Evolutionary conservation across 2,888 invertebrate species (phyloP), one percentile per base, ranked within the genome.

Genomic region (Psylliodes chrysocephalus): DNA sequence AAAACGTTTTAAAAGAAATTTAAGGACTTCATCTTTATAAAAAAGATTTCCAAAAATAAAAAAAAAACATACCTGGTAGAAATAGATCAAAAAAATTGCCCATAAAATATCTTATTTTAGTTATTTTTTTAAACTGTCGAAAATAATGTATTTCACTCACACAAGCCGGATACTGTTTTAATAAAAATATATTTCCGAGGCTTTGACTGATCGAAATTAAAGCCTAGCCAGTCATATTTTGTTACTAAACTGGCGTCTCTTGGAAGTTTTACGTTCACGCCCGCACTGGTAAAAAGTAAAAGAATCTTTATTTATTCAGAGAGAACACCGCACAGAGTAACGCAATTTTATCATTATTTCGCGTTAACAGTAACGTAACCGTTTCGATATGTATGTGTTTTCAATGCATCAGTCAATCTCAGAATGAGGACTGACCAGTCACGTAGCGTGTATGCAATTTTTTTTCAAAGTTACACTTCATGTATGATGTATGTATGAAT

Each of bases 361-460:
- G 38, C 15, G 2, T 40, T 42, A 42, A 42, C 42, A 12, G 18
- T 42, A 42, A 42, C 42, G 42, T 40, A 40, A 40, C 14, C 12
- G 42, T 42, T n/a, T 42, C 42, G 42, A 42, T 42, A 42, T 5
- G 33, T 38, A 10, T 10, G n/a, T 3, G 14, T 35, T n/a, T 35
- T 35, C 35, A 35, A 35, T 42, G 42, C 17, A 38, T 38, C 38
- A 38, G 15, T 38, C 38, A 38, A 38, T 15, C 38, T 38, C 15
- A 18, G 42, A 42, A 10, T 18, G 18, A 15, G 17, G 18, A 42
- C 42, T 42, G 42, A 42, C 42, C 18, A 14, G 30, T 30, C 15
- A 15, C 38, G 38, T 14, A 14, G 14, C 38, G 14, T 38, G 42
- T 42, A 10, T 42, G 42, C 42, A 42, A 10, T 18, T 42, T 42